Base-by-base conservation (phyloP, 2,888 invertebrate genomes). In the Calliopum simillimum region DNA sequence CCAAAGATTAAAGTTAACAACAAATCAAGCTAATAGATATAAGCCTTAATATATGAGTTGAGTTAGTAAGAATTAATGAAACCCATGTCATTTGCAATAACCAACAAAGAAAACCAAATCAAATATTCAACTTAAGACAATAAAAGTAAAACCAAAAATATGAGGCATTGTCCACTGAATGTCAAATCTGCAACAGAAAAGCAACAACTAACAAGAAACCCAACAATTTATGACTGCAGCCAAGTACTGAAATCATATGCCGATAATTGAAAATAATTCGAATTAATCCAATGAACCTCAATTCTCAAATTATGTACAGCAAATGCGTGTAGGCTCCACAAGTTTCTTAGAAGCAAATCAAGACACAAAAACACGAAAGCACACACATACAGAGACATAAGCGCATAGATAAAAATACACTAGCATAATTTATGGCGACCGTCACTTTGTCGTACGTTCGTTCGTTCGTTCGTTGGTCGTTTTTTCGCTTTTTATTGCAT, bases 401-500 rank as follows among this genome's bases (percentile, higher is more conserved):
- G 3, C 41, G 51, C 55, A 33, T 33, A 33, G 33, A 33, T 33
- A 33, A 33, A 33, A 33, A 33, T 33, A 33, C 33, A 33, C 33
- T 47, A 5, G 49, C 49, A 13, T 58, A 47, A n/a, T 46, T 44
- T 62, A 58, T 4, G 14, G 41, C 62, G 25, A 47, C 47, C 25
- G 62, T 47, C 62, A 44, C 19, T 51, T 41, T 55, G 25, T 13
- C 56, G 56, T 46, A n/a, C n/a, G n/a, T n/a, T n/a, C n/a, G n/a
- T n/a, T n/a, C n/a, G n/a, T n/a, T n/a, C n/a, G n/a, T n/a, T n/a
- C n/a, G n/a, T n/a, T n/a, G n/a, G n/a, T n/a, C n/a, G n/a, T n/a
- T n/a, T n/a, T 66, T 56, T 66, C 56, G 46, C 44, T 66, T 66
- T 56, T 56, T 55, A 65, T 55, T 44, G n/a, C n/a, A 33, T 33